phyloP scores from a whole-genome alignment of 2,113 vertebrate species.

The Callorhinus ursinus region DNA sequence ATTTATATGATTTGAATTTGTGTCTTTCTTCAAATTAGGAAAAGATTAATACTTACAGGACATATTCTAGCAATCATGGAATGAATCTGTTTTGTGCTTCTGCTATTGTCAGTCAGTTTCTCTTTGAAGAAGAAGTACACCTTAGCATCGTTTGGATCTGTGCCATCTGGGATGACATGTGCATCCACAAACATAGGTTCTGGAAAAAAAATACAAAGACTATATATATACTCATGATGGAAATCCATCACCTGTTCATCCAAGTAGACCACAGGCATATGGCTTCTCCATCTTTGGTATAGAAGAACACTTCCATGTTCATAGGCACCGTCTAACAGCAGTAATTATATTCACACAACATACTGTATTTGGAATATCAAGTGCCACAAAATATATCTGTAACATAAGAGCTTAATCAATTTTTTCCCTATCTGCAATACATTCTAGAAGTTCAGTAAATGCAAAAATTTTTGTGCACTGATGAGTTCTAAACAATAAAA shows the following conservation, averaged over 20 bases:
- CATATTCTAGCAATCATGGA: slow-evolving; percentile 98
- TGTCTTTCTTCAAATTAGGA: background rate
- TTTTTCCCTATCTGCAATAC: background rate
- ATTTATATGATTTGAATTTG: background rate
- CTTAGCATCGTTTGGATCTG: slow-evolving; percentile 96
- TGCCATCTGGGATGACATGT: slow-evolving; percentile 96
- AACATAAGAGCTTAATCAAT: background rate
- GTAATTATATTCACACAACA: background rate
- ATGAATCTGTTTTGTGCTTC: slow-evolving; percentile 96
- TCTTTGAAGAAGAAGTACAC: slow-evolving; percentile 98
- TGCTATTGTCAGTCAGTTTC: slow-evolving; percentile 93
- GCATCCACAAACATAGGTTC: slow-evolving; percentile 97
- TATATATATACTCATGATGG: background rate
- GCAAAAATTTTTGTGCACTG: background rate
- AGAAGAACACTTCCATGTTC: background rate
- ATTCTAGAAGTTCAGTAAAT: slow-evolving; percentile 32
- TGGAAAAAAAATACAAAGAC: slow-evolving; percentile 79
- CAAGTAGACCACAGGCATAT: background rate
- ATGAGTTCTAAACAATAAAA: slow-evolving; percentile 31
- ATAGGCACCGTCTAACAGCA: slow-evolving; percentile 2
- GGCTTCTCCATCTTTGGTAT: background rate
- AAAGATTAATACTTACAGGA: slow-evolving; percentile 89
- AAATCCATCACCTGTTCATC: background rate
- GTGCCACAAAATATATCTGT: background rate
- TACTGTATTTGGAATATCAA: background rate